phyloP scores from a whole-genome alignment of 2,888 invertebrate genomes.

The Dichetophora obliterata region DNA sequence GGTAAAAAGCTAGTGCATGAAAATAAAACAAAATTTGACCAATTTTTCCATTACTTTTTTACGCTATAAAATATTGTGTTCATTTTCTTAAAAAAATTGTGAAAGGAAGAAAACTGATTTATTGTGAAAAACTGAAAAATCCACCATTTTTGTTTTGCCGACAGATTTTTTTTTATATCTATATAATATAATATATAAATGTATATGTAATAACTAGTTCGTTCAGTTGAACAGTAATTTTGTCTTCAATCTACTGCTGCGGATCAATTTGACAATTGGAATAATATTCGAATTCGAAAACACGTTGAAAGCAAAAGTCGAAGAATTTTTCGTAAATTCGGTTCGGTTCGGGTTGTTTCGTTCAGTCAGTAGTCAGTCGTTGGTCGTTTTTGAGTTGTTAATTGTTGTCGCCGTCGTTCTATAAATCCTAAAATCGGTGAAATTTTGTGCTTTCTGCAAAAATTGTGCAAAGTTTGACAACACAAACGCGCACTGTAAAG shows the following conservation, averaged over 20 bases:
- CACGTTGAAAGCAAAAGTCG: conserved; percentile 20
- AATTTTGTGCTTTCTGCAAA: conserved; percentile 43
- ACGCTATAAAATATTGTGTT: background rate
- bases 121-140: background rate
- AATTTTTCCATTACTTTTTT: conserved; percentile 2
- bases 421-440: conserved; percentile 48
- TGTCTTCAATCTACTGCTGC: background rate
- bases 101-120: background rate
- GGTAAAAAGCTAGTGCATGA: background rate
- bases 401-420: conserved; percentile 47
- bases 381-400: conserved; percentile 53
- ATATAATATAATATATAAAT: background rate
- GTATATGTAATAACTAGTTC: background rate
- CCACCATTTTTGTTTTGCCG: background rate
- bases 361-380: conserved; percentile 51
- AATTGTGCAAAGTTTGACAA: conserved; percentile 47
- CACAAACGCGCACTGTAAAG: conserved; percentile 29
- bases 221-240: conserved; percentile 21
- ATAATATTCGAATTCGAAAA: conserved; percentile 23
- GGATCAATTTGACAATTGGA: conserved; percentile 16
- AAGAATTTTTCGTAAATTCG: conserved; percentile 23
- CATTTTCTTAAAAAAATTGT: background rate
- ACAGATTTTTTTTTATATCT: background rate
- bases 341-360: background rate
- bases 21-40: background rate